Evolutionary conservation across 2,888 invertebrate genomes (phyloP).

Genomic region (Apamea anceps): DNA sequence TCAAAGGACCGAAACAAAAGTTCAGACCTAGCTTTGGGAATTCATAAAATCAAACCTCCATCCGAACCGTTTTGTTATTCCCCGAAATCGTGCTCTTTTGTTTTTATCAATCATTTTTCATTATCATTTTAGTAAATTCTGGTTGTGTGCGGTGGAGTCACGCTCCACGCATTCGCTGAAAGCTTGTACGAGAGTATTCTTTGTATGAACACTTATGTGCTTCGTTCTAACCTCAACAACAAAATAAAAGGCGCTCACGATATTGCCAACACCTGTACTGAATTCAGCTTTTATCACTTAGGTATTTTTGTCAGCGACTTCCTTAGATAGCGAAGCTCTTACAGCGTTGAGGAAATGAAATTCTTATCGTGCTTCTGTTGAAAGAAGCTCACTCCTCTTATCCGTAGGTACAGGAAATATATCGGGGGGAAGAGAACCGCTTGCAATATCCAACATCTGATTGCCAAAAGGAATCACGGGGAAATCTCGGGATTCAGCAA

Average conservation of each 20-base stretch:
- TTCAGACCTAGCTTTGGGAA: conserved; percentile 88
- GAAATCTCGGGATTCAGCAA: conserved; percentile 76
- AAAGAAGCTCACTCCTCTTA: conserved; percentile 88
- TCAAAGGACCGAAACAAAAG: conserved; percentile 81
- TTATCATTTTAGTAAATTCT: conserved; percentile 64
- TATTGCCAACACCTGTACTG: conserved; percentile 80
- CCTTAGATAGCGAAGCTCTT: conserved; percentile 87
- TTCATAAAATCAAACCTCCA: conserved; percentile 86
- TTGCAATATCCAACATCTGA: conserved; percentile 85
- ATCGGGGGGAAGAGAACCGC: conserved; percentile 80
- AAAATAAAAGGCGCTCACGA: conserved; percentile 73
- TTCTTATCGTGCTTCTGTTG: conserved; percentile 89
- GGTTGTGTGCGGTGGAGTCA: conserved; percentile 38
- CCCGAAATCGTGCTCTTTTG: conserved; percentile 76
- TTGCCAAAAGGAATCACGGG: conserved; percentile 83
- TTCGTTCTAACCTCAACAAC: conserved; percentile 59
- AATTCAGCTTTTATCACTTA: conserved; percentile 88
- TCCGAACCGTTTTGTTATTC: conserved; percentile 82
- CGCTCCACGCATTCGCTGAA: conserved; percentile 40
- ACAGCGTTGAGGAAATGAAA: conserved; percentile 89
- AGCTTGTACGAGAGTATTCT: conserved; percentile 42
- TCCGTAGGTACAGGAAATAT: conserved; percentile 86
- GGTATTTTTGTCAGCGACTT: conserved; percentile 89
- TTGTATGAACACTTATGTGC: conserved; percentile 51
- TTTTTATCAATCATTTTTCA: conserved; percentile 67